Evolutionary conservation across 2,797 vertebrate species (phyloP), one percentile per base, ranked within the genome.

Genomic region (Rhinogobio ventralis): DNA sequence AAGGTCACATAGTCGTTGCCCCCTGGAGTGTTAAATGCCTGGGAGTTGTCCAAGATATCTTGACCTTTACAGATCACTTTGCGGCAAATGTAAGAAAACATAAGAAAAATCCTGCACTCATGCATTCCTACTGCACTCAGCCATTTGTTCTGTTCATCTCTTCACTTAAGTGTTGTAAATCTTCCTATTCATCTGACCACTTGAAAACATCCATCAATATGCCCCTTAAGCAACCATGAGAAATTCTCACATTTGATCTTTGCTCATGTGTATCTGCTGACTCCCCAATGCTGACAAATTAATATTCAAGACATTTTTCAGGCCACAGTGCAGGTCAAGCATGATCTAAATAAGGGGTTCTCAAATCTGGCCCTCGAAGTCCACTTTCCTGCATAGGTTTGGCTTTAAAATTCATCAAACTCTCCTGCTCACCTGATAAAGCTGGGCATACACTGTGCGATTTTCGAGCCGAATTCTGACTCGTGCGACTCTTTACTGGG

Each of bases 1-100:
- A 85, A 85, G 83, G 83, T 79, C 76, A 85, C 14, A 10, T 74
- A 60, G 20, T 25, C 42, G 2, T 60, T 69, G 25, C 51, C 64
- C 74, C 66, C 51, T 49, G 68, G 53, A 79, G 83, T 51, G 53
- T 64, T 62, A 51, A 79, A 73, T 66, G 30, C 55, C 30, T 25
- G 68, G 30, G 30, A 79, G 67, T 62, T 57, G 5, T 39, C 51
- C 39, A 30, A 49, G 25, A 69, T 39, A 73, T 72, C 67, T 79
- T 79, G 83, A 85, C 83, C 55, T 85, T 85, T 79, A 53, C 17
- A 2, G 9, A 62, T 62, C 45, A 51, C 55, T 79, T 85, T 73
- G 28, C 13, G 10, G 51, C 51, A 55, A 69, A 57, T 25, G 17
- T n/a, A n/a, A n/a, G n/a, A n/a, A n/a, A 64, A 17, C 7, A 13